phyloP scores from a whole-genome alignment of 1,140 invertebrate genomes.

The Odontomachus brunneus region DNA sequence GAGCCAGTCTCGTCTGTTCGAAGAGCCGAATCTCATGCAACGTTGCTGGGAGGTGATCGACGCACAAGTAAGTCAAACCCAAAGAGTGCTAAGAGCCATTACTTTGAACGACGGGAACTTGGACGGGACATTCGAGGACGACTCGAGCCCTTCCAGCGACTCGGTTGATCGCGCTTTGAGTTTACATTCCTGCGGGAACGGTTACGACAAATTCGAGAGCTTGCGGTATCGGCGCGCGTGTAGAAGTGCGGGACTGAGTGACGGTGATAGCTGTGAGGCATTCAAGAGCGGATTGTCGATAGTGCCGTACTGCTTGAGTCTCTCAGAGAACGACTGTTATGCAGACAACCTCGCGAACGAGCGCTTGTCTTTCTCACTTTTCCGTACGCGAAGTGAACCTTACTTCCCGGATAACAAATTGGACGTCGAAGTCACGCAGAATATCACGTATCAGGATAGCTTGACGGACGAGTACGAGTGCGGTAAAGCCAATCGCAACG shows the following conservation, averaged over 20 bases:
- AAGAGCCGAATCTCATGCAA: slow-evolving; percentile 97
- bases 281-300: slow-evolving; percentile 55
- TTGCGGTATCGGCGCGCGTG: slow-evolving; percentile 43
- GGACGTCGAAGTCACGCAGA: slow-evolving; percentile 81
- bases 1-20: slow-evolving; percentile 95
- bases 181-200: slow-evolving; percentile 59
- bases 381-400: slow-evolving; percentile 81
- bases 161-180: slow-evolving; percentile 47
- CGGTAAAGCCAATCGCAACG: slow-evolving; percentile 70
- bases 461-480: slow-evolving; percentile 76
- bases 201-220: slow-evolving; percentile 59
- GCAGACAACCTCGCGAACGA: slow-evolving; percentile 55
- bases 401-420: slow-evolving; percentile 78
- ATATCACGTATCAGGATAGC: slow-evolving; percentile 80
- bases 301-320: slow-evolving; percentile 68
- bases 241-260: slow-evolving; percentile 32
- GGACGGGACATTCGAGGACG: slow-evolving; percentile 44
- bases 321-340: slow-evolving; percentile 71
- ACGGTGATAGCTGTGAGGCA: slow-evolving; percentile 26
- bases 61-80: slow-evolving; percentile 90
- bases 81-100: slow-evolving; percentile 75
- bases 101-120: slow-evolving; percentile 66
- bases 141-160: slow-evolving; percentile 50
- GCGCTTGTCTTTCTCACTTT: slow-evolving; percentile 71
- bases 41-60: slow-evolving; percentile 98